Conservation (phyloP, 2,888 invertebrate genomes). For the Chironomus tentans region DNA sequence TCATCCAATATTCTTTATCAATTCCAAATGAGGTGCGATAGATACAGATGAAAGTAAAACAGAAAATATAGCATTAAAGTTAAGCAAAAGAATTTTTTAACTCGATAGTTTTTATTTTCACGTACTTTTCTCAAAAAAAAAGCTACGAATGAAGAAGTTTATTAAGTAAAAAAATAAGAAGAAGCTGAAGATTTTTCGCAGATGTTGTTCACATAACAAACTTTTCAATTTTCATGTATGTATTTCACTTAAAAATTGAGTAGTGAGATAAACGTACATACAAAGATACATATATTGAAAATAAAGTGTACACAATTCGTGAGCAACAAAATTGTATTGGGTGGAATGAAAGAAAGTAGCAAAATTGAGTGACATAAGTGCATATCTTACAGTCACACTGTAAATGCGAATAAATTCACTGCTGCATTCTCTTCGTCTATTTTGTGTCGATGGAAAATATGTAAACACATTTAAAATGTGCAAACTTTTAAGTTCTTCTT, state of each 20-base stretch:
- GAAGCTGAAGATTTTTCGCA: no score
- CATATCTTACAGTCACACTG: not conserved
- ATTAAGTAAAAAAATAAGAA: not conserved
- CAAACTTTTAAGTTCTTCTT: constrained; percentile 1
- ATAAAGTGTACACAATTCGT: not conserved
- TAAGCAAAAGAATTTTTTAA: no score
- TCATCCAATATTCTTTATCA: no score
- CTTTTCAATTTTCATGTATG: not conserved
- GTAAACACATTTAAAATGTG: constrained; percentile 2
- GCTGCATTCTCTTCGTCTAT: not conserved
- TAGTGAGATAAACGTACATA: not conserved
- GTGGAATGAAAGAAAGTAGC: not conserved
- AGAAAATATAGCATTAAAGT: no score
- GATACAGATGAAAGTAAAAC: no score
- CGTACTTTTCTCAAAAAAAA: not conserved
- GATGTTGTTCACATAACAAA: not conserved
- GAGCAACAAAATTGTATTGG: not conserved
- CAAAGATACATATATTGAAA: not conserved
- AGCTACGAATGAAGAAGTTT: not conserved
- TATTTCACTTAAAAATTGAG: not conserved
- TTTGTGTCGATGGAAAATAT: not conserved
- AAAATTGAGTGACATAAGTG: constrained; percentile 8
- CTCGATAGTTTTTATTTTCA: not conserved
- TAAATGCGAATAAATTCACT: not conserved
- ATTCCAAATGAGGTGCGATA: no score